Percentiles rank a stretch among this genome's conserved stretches.
Conservation (phyloP, 35 echinoderm and acorn worm species). For the Strongylocentrotus purpuratus region DNA sequence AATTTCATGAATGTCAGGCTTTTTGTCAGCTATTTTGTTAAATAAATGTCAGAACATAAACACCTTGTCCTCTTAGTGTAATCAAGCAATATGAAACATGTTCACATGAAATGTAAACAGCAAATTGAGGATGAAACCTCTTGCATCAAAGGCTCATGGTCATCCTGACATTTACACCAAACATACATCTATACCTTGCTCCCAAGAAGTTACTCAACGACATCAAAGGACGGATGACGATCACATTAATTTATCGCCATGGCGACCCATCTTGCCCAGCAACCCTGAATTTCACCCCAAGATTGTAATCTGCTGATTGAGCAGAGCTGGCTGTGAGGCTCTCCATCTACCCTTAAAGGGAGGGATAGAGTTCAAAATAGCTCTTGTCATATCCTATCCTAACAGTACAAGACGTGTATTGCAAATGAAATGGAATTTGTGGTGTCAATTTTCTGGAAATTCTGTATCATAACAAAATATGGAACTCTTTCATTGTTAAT, state of each 20-base stretch:
- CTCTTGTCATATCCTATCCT: background rate
- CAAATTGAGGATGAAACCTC: background rate
- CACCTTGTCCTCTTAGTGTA: background rate
- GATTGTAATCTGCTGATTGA: constrained; percentile 35
- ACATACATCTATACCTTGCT: background rate
- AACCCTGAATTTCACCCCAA: constrained; percentile 36
- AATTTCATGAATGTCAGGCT: too few relatives aligned
- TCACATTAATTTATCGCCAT: constrained; percentile 34
- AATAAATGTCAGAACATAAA: background rate
- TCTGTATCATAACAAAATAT: too few relatives aligned
- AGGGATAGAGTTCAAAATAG: background rate
- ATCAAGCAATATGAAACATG: background rate
- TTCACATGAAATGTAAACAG: background rate
- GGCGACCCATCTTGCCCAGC: constrained; percentile 34
- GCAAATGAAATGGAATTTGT: too few relatives aligned
- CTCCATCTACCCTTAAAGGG: background rate
- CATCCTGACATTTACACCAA: background rate
- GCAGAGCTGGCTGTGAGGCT: background rate
- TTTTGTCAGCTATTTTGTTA: background rate
- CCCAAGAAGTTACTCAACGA: background rate
- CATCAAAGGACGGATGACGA: constrained; percentile 21
- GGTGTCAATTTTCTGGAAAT: too few relatives aligned
- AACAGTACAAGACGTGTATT: background rate
- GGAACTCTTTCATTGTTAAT: too few relatives aligned
- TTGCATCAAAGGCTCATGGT: background rate